phyloP scores from a whole-genome alignment of 2,797 vertebrate species.

The Melanotaenia maccullochi region DNA sequence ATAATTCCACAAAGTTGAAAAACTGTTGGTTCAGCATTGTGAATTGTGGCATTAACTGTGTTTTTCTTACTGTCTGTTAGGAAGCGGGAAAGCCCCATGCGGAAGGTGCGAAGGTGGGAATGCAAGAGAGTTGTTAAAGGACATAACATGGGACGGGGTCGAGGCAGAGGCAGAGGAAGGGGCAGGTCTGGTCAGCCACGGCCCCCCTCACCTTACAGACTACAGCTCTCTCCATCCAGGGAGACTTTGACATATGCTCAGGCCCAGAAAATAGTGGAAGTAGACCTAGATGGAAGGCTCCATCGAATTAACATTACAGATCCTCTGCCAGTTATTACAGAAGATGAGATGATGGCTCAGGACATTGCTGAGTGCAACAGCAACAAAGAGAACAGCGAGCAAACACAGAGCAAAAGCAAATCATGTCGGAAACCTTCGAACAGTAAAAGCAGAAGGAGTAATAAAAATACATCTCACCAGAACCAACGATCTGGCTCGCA shows the following conservation, averaged over 20 bases:
- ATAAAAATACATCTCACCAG: constrained; percentile 85
- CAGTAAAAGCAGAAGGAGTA: constrained; percentile 88
- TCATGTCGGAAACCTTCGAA: constrained; percentile 84
- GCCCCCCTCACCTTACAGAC: constrained; percentile 92
- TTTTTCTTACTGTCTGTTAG: constrained; percentile 30
- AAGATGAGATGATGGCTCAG: constrained; percentile 96
- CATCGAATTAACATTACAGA: constrained; percentile 97
- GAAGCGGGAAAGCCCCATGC: constrained; percentile 82
- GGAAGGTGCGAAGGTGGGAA: constrained; percentile 87
- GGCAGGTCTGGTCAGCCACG: constrained; percentile 85
- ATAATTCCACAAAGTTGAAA: constrained; percentile 7
- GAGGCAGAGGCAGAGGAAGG: constrained; percentile 84
- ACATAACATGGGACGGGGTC: constrained; percentile 79
- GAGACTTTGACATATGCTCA: constrained; percentile 96
- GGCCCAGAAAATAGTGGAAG: constrained; percentile 97
- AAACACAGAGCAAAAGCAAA: constrained; percentile 85
- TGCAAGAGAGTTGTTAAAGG: constrained; percentile 81
- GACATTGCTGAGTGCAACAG: constrained; percentile 98
- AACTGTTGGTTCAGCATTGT: background rate
- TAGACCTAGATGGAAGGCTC: constrained; percentile 95
- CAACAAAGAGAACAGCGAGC: constrained; percentile 98
- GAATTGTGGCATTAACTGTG: background rate
- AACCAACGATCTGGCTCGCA: constrained; percentile 73
- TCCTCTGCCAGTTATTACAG: constrained; percentile 92
- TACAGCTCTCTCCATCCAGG: constrained; percentile 90